Evolutionary conservation across 2,797 vertebrate genomes (phyloP), one percentile per base, ranked within the genome.

Genomic region (Gymnocypris eckloni): DNA sequence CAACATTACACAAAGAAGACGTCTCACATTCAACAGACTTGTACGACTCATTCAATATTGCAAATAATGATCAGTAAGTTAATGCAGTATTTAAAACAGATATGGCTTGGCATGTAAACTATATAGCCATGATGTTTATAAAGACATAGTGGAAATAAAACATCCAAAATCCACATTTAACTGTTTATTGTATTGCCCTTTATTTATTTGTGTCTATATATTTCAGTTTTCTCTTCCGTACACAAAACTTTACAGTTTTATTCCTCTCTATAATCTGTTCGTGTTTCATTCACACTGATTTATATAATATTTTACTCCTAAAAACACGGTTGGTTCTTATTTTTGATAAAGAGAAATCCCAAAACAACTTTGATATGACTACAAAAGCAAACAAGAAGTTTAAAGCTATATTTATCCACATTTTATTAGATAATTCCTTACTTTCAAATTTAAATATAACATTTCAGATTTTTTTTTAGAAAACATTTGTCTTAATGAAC

Each of bases 321-420:
- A 50, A 28, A 18, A 18, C 8, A 28, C 4, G 70, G 22, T 66
- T 25, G 33, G 15, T 67, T 13, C 25, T 20, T 22, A 4, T 77
- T 56, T 54, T 56, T 20, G 33, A 77, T 77, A 56, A 15, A 67
- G 64, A 67, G 28, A 37, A 76, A 52, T 54, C 48, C 71, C n/a
- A 48, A 28, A 28, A 48, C 33, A 56, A 22, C 25, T 75, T 16
- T 33, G 18, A 73, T 50, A 50, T 50, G 71, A 48, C 25, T 25
- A 33, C 45, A 33, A 50, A 61, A 25, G n/a, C 59, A 25, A 61
- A 61, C n/a, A 25, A 12, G 11, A 64, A 28, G 33, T 50, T 28
- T 20, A 2, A 73, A 28, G 8, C 7, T 33, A 28, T 25, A 5
- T 52, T 50, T 18, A 28, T 50, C 8, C 25, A 48, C 2, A 9